Evolutionary conservation across 2,113 vertebrate genomes (phyloP).

Genomic region (Rhinichthys klamathensis): DNA sequence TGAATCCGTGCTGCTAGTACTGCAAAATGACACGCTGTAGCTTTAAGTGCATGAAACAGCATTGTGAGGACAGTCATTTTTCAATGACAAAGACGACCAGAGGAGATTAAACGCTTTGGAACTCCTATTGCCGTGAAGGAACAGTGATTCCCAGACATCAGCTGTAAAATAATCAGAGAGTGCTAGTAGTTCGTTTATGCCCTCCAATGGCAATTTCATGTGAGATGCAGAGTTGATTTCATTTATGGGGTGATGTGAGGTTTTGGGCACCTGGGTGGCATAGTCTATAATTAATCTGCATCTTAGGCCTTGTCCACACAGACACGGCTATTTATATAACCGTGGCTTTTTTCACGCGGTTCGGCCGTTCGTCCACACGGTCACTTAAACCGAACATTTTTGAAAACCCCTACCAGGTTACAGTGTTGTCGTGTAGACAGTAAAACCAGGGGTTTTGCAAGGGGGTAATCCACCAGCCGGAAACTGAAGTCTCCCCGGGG

Average conservation of each 20-base stretch:
- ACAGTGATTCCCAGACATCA: slow-evolving; percentile 9
- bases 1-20: neutral
- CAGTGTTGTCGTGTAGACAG: no score
- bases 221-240: neutral
- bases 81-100: slow-evolving; percentile 13
- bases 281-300: neutral
- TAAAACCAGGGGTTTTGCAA: no score
- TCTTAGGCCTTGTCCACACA: no score
- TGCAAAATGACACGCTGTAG: neutral
- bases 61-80: slow-evolving; percentile 4
- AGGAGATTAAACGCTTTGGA: neutral
- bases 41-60: neutral
- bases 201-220: neutral
- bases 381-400: no score
- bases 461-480: no score
- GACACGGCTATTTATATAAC: no score
- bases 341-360: no score
- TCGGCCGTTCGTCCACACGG: no score
- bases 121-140: neutral
- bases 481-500: no score
- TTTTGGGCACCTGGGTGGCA: neutral
- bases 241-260: neutral
- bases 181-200: neutral
- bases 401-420: no score
- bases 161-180: slow-evolving; percentile 18